phyloP scores from a whole-genome alignment of 1,140 invertebrate species.

The Mizuhopecten yessoensis region DNA sequence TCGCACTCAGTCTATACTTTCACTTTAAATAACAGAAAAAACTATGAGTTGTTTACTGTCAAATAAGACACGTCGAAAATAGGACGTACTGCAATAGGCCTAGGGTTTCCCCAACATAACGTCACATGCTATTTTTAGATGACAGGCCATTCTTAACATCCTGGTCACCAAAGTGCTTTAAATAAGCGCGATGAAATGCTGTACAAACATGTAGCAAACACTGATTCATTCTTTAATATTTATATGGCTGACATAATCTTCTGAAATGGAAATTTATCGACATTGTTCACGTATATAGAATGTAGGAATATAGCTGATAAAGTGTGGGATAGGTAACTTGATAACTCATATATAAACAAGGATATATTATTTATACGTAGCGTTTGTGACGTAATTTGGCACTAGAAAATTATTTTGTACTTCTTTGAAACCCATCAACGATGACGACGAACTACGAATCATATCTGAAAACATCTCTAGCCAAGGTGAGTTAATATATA shows the following conservation, averaged over 20 bases:
- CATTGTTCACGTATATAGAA: background rate
- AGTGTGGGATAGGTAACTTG: background rate
- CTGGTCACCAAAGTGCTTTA: background rate
- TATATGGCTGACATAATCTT: constrained; percentile 33
- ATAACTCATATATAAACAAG: background rate
- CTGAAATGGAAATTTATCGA: constrained; percentile 6
- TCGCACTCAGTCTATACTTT: too few relatives aligned
- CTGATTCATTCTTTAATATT: background rate
- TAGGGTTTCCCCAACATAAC: background rate
- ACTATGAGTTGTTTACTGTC: too few relatives aligned
- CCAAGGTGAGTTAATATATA: background rate
- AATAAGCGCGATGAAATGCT: background rate
- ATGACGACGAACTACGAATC: constrained; percentile 6
- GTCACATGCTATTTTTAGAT: constrained; percentile 9
- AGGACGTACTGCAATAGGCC: too few relatives aligned
- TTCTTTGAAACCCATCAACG: background rate
- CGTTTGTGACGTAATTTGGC: background rate
- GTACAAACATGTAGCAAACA: background rate
- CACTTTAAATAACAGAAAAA: too few relatives aligned
- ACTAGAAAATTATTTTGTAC: background rate
- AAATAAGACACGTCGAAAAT: too few relatives aligned
- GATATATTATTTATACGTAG: background rate
- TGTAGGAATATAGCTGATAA: background rate
- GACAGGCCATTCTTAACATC: background rate
- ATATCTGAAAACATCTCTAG: background rate